Evolutionary conservation across 2,888 invertebrate species (phyloP).

Genomic region (Melanostoma scalare): DNA sequence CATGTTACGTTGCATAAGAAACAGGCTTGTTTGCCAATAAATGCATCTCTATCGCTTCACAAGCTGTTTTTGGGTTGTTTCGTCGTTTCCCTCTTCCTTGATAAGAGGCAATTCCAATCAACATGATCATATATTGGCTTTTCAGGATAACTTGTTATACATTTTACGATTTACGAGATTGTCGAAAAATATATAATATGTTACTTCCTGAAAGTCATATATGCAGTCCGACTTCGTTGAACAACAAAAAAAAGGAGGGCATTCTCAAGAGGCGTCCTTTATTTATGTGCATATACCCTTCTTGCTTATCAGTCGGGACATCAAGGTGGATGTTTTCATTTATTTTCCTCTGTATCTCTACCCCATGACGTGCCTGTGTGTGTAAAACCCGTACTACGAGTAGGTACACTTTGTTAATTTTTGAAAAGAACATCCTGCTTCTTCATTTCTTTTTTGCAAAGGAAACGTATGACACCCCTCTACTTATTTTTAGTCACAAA

Average conservation of each 20-base stretch:
- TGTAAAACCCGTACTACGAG: conserved; percentile 25
- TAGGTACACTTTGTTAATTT: conserved; percentile 28
- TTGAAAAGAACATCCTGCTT: conserved; percentile 10
- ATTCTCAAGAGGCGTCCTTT: conserved; percentile 5
- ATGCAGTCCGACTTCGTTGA: not conserved
- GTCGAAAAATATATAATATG: conserved; percentile 69
- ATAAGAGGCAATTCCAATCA: not conserved
- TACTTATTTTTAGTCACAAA: conserved; percentile 19
- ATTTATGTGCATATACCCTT: conserved; percentile 1
- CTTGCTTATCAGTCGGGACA: not conserved
- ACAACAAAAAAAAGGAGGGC: conserved; percentile 11
- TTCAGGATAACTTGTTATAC: conserved; percentile 67
- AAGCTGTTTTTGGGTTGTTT: not conserved
- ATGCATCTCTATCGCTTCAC: too few relatives aligned
- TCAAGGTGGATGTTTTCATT: conserved; percentile 18
- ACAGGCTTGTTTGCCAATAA: too few relatives aligned
- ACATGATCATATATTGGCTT: conserved; percentile 23
- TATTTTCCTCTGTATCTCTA: not conserved
- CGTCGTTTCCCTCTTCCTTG: not conserved
- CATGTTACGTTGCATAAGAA: too few relatives aligned
- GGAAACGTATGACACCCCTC: conserved; percentile 1
- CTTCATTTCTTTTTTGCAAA: not conserved
- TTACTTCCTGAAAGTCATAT: conserved; percentile 59
- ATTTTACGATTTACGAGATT: conserved; percentile 71
- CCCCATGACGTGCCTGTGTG: not conserved